A percentile compares a stretch with the other conserved stretches of the same genome.
phyloP scores from a whole-genome alignment of 2,113 vertebrate genomes.

The Dipodomys stephensi region DNA sequence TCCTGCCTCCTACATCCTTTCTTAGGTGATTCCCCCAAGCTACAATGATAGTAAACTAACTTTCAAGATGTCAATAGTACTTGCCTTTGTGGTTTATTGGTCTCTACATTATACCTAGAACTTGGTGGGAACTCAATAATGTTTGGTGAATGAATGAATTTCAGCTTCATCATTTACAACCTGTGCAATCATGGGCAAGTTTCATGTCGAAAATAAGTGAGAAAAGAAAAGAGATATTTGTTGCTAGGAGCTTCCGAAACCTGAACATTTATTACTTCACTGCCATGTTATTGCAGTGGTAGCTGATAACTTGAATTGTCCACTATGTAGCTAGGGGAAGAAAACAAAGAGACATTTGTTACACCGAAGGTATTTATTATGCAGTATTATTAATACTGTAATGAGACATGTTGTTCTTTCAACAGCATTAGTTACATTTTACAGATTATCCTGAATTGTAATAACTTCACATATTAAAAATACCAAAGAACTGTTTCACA shows the following conservation, averaged over 20 bases:
- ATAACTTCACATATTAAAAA: background rate
- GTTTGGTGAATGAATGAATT: conserved; percentile 7
- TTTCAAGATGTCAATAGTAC: background rate
- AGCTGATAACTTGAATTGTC: background rate
- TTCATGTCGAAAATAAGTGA: background rate
- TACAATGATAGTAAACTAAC: background rate
- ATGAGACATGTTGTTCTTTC: background rate
- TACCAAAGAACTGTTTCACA: background rate
- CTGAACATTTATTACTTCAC: background rate
- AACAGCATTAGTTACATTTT: background rate
- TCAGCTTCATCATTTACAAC: background rate
- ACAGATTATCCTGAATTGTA: background rate
- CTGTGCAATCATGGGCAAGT: background rate
- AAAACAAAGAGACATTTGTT: background rate
- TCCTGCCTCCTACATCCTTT: background rate
- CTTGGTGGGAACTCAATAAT: background rate
- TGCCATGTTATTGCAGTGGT: background rate
- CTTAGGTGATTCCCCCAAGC: background rate
- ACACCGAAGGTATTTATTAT: background rate
- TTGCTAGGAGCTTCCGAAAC: background rate
- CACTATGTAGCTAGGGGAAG: background rate
- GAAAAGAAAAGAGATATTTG: background rate
- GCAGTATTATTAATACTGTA: background rate
- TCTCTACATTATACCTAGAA: background rate
- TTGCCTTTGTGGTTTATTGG: background rate